Evolutionary conservation across 2,888 invertebrate species (phyloP).

Genomic region (Nomada fabriciana): DNA sequence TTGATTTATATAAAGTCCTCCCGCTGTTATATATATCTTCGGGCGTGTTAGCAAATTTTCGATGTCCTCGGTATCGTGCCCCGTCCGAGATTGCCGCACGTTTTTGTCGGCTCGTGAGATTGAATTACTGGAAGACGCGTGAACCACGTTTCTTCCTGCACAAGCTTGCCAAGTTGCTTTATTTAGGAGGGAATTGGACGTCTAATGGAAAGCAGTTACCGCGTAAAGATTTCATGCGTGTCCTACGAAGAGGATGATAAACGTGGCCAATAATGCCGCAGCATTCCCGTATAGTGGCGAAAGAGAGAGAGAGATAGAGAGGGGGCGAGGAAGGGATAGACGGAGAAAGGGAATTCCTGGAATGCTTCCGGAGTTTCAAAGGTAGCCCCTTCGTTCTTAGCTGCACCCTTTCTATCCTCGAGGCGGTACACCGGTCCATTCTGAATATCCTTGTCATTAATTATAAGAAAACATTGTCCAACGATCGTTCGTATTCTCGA

Average conservation of each 20-base stretch:
- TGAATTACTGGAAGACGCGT: conserved; percentile 13
- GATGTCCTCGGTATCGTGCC: conserved; percentile 11
- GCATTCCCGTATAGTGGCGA: conserved; percentile 64
- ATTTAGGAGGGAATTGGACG: conserved; percentile 16
- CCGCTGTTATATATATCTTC: background rate
- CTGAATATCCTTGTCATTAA: conserved; percentile 79
- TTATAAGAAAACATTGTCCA: conserved; percentile 82
- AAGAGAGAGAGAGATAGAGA: conserved; percentile 23
- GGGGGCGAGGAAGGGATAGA: conserved; percentile 19
- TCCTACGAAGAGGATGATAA: conserved; percentile 68
- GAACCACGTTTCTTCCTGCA: conserved; percentile 3
- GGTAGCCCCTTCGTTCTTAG: conserved; percentile 77
- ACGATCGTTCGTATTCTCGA: conserved; percentile 59
- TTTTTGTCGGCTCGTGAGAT: conserved; percentile 19
- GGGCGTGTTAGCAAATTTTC: conserved; percentile 18
- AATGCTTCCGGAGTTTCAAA: conserved; percentile 74
- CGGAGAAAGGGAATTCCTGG: conserved; percentile 72
- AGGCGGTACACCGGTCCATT: conserved; percentile 80
- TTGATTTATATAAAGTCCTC: conserved; percentile 51
- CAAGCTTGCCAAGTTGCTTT: conserved; percentile 2
- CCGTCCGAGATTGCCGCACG: conserved; percentile 5
- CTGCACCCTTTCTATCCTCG: conserved; percentile 78
- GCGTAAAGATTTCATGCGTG: conserved; percentile 64
- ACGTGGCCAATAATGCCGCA: conserved; percentile 74
- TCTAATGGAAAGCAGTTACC: conserved; percentile 38